Conservation (phyloP, 2,113 vertebrate species). For the Neolamprologus falcicula region DNA sequence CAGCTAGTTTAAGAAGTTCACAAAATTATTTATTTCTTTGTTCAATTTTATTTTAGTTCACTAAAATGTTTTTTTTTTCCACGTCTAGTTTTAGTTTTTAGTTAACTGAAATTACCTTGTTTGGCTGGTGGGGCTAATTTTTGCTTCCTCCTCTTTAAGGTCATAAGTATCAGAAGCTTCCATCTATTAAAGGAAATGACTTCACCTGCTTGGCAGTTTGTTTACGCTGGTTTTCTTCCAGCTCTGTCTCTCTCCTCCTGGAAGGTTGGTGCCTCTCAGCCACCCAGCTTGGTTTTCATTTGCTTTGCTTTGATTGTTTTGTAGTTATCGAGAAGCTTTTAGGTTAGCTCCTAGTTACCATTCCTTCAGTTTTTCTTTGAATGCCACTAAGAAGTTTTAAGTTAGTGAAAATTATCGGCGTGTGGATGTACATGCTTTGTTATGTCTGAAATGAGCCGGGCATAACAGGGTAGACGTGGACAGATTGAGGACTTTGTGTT, state of each 20-base stretch:
- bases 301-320: neutral
- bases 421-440: neutral
- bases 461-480: neutral
- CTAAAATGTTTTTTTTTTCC: neutral
- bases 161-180: neutral
- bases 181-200: neutral
- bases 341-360: fast-evolving
- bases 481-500: neutral
- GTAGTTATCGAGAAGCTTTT: neutral
- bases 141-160: neutral
- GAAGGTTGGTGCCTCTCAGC: neutral
- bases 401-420: fast-evolving
- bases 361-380: neutral
- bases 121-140: neutral
- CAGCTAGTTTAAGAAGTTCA: neutral
- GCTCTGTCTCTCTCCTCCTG: neutral
- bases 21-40: neutral
- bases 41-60: neutral
- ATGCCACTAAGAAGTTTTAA: fast-evolving
- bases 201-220: neutral
- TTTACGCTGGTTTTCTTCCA: neutral
- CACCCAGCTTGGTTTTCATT: neutral
- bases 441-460: neutral
- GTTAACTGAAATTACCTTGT: neutral
- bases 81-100: neutral